Percentiles rank a stretch among this genome's conserved stretches.
phyloP scores from a whole-genome alignment of 2,113 vertebrate species.

The Forbesichthys papilliferus region DNA sequence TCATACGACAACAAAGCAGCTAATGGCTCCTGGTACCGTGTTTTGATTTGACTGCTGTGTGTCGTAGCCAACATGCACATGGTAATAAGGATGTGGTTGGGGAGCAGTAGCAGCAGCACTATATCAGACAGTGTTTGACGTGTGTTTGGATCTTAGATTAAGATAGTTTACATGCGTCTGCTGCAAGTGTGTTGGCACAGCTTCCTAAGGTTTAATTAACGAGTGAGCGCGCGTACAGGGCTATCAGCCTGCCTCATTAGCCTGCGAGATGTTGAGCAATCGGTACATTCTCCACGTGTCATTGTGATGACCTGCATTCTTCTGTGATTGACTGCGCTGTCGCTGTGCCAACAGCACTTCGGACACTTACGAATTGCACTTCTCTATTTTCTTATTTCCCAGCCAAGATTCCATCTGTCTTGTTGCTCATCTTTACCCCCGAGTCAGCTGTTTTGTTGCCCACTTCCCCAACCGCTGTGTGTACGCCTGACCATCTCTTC shows the following conservation, averaged over 20 bases:
- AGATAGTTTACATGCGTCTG: too few species aligned
- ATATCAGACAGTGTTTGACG: too few species aligned
- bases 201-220: too few species aligned
- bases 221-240: too few species aligned
- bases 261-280: background rate
- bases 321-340: background rate
- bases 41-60: background rate
- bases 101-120: too few species aligned
- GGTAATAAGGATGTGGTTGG: too few species aligned
- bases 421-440: conserved; percentile 13
- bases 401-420: background rate
- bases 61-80: too few species aligned
- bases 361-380: conserved; percentile 36
- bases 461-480: conserved; percentile 8
- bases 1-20: conserved; percentile 3
- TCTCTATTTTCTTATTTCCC: background rate
- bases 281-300: background rate
- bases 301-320: conserved; percentile 5
- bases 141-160: too few species aligned
- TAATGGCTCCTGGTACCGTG: conserved; percentile 37
- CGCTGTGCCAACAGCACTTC: conserved; percentile 19
- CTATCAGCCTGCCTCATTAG: background rate
- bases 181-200: too few species aligned
- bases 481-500: conserved; percentile 9
- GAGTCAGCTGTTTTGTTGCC: conserved; percentile 29